These are phyloP conservation scores for Allygus modestus DNA, from an alignment of 2,888 invertebrate genomes.

Conservation along the genomic window DNA sequence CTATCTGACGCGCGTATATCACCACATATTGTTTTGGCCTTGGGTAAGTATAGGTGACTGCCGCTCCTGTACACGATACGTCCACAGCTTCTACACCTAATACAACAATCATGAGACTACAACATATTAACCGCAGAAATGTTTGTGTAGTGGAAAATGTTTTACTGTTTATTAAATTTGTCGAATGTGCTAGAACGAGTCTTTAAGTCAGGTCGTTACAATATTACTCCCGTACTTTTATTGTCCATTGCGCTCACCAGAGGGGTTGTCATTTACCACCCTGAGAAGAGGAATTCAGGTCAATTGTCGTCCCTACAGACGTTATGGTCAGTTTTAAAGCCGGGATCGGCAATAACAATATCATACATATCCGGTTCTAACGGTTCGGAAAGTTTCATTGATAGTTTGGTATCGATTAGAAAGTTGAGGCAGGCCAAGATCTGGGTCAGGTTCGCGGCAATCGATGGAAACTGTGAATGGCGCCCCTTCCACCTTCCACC, in stretches of 20 bases:
- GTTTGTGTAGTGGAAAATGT: too few relatives aligned
- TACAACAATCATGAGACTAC: too few relatives aligned
- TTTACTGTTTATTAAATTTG: too few relatives aligned
- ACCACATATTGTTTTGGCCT: conserved; percentile 13
- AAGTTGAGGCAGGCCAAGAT: conserved; percentile 18
- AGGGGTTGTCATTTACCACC: too few relatives aligned
- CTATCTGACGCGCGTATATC: background rate
- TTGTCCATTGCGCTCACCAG: too few relatives aligned
- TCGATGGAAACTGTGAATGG: background rate
- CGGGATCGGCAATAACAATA: background rate
- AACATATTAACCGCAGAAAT: too few relatives aligned
- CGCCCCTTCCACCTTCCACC: conserved; percentile 3
- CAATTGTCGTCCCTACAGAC: background rate
- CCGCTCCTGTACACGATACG: background rate
- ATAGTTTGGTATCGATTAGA: conserved; percentile 13
- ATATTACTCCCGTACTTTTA: too few relatives aligned
- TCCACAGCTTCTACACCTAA: too few relatives aligned
- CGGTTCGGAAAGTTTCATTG: background rate
- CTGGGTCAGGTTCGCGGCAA: conserved; percentile 11
- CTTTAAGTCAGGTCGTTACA: too few relatives aligned
- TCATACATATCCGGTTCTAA: background rate
- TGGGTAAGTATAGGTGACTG: background rate
- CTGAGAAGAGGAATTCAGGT: background rate
- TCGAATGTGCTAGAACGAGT: too few relatives aligned
- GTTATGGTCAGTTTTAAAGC: background rate